phyloP scores from a whole-genome alignment of 2,888 invertebrate genomes.

The Agrilus mali region DNA sequence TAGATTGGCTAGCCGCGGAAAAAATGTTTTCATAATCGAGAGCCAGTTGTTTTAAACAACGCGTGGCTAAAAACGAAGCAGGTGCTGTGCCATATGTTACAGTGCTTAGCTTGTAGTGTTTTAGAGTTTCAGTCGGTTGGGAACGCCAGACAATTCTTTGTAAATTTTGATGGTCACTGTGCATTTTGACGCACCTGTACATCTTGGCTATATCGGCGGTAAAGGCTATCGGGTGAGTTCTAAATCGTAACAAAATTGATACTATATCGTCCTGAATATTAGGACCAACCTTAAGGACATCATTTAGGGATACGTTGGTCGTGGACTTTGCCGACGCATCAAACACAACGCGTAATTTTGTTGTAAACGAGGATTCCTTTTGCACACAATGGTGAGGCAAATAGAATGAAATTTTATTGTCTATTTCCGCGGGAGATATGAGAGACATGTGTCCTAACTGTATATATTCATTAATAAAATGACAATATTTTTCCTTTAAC shows the following conservation, averaged over 20 bases:
- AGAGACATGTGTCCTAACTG: background rate
- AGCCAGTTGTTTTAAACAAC: no score
- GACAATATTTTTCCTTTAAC: background rate
- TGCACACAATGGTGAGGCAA: background rate
- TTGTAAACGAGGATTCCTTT: background rate
- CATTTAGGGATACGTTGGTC: background rate
- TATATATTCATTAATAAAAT: conserved; percentile 1
- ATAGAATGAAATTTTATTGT: background rate
- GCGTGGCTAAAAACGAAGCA: no score
- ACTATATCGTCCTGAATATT: background rate
- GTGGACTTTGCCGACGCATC: background rate
- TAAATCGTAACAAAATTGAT: background rate
- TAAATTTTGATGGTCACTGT: no score
- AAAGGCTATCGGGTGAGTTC: background rate
- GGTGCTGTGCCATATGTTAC: no score
- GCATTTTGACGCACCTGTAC: no score
- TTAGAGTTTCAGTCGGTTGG: no score
- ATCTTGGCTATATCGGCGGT: background rate
- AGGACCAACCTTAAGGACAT: background rate
- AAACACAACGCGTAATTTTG: conserved; percentile 1
- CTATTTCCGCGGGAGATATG: background rate
- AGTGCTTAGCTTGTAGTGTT: no score
- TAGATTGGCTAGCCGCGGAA: no score
- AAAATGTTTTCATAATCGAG: no score
- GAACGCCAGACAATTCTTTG: no score